Percentiles rank a stretch among this genome's conserved stretches.
Evolutionary conservation across 2,113 vertebrate species (phyloP).

Genomic region (Mormyrus iriodes): DNA sequence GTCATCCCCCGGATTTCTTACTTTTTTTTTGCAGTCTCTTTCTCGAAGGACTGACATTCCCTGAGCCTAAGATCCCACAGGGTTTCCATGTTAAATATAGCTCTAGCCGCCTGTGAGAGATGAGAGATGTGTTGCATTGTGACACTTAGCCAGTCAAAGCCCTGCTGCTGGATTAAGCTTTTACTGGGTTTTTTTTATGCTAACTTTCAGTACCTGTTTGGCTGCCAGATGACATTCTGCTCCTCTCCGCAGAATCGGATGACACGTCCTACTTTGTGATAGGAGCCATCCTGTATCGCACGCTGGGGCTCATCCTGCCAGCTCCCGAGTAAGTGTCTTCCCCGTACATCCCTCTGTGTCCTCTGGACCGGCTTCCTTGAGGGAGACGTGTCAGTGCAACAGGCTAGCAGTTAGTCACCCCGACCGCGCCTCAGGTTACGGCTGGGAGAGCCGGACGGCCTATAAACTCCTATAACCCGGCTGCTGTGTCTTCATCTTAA

Average conservation of each 20-base stretch:
- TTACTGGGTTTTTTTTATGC: neutral
- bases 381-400: neutral
- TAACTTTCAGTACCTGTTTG: neutral
- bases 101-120: neutral
- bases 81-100: constrained; percentile 2
- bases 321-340: constrained; percentile 72
- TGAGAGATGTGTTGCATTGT: neutral
- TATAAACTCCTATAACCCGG: neutral
- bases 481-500: neutral
- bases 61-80: neutral
- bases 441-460: neutral
- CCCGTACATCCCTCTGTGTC: neutral
- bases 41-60: neutral
- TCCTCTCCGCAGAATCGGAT: constrained; percentile 61
- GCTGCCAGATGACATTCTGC: constrained; percentile 11
- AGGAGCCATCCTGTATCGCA: constrained; percentile 89
- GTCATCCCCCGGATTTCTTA: neutral
- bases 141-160: constrained; percentile 5
- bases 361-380: neutral
- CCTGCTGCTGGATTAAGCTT: neutral
- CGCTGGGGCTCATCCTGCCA: constrained; percentile 84
- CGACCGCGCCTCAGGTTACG: neutral
- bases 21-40: neutral
- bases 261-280: constrained; percentile 87
- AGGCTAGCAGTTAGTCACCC: neutral